Evolutionary conservation across 2,797 vertebrate genomes (phyloP).

Genomic region (Rhinoraja longicauda): DNA sequence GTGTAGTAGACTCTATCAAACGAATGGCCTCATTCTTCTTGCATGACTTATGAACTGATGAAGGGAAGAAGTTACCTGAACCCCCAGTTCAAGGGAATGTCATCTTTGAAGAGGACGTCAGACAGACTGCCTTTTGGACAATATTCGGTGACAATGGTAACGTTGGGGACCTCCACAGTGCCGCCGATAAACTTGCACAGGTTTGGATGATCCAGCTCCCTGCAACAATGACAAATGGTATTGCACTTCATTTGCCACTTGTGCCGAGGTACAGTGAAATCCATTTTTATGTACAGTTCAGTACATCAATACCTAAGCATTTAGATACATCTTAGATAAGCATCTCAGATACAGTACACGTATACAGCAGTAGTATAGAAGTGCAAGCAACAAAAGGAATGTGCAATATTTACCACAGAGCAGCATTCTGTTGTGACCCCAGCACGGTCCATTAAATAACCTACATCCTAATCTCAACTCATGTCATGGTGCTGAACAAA

Average conservation of each 20-base stretch:
- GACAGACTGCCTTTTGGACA: conserved; percentile 69
- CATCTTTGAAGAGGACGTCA: conserved; percentile 64
- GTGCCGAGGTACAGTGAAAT: too few relatives aligned
- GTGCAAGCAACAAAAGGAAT: neutral
- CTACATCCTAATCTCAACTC: neutral
- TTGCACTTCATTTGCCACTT: too few relatives aligned
- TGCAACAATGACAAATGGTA: conserved; percentile 40
- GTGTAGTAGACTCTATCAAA: too few relatives aligned
- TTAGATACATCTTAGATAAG: too few relatives aligned
- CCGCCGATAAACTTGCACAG: conserved; percentile 68
- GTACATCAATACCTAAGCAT: too few relatives aligned
- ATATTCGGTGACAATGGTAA: conserved; percentile 65
- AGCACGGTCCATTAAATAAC: neutral
- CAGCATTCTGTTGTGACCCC: too few relatives aligned
- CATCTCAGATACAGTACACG: too few relatives aligned
- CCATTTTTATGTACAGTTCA: too few relatives aligned
- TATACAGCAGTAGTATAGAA: too few relatives aligned
- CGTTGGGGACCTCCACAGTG: conserved; percentile 58
- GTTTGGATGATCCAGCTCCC: conserved; percentile 68
- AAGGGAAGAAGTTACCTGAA: conserved; percentile 54
- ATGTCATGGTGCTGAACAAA: too few relatives aligned
- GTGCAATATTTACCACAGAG: neutral
- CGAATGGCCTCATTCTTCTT: too few relatives aligned
- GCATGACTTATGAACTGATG: too few relatives aligned
- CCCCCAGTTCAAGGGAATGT: conserved; percentile 69